Conservation (phyloP, 2,888 invertebrate genomes). For the Erebia ligea region DNA sequence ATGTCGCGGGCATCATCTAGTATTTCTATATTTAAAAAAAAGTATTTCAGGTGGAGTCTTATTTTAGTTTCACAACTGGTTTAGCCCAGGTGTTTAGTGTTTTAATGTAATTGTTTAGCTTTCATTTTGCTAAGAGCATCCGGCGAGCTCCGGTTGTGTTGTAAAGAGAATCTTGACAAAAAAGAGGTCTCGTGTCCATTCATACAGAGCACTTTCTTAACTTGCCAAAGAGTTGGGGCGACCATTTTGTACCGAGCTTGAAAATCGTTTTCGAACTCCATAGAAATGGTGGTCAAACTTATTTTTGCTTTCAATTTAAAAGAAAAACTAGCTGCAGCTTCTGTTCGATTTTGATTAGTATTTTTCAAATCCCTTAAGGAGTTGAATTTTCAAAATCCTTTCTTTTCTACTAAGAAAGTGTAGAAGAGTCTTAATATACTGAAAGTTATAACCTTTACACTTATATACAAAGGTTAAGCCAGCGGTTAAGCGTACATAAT, state of each 20-base stretch:
- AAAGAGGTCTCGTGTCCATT: slow-evolving; percentile 4
- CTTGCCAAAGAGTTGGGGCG: neutral
- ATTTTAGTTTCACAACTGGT: neutral
- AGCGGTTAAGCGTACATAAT: too few species aligned
- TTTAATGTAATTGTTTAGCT: slow-evolving; percentile 28
- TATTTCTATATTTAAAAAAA: neutral
- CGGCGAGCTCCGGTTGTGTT: neutral
- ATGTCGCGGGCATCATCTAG: neutral
- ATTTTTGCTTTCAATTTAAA: neutral
- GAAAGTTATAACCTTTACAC: too few species aligned
- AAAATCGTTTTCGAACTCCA: neutral
- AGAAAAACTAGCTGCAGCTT: too few species aligned
- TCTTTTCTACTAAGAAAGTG: too few species aligned
- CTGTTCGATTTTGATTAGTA: too few species aligned
- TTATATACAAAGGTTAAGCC: too few species aligned
- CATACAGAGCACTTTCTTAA: slow-evolving; percentile 7
- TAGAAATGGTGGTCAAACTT: neutral
- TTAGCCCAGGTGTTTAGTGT: slow-evolving; percentile 8
- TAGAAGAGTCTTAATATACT: too few species aligned
- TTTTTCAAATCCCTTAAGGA: too few species aligned
- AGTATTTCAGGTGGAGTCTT: neutral
- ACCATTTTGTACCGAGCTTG: neutral
- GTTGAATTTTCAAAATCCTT: too few species aligned
- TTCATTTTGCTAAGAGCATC: slow-evolving; percentile 14
- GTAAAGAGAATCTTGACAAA: neutral